Base-by-base conservation (phyloP, 2,888 invertebrate species). In the Neoscelio sp. region DNA sequence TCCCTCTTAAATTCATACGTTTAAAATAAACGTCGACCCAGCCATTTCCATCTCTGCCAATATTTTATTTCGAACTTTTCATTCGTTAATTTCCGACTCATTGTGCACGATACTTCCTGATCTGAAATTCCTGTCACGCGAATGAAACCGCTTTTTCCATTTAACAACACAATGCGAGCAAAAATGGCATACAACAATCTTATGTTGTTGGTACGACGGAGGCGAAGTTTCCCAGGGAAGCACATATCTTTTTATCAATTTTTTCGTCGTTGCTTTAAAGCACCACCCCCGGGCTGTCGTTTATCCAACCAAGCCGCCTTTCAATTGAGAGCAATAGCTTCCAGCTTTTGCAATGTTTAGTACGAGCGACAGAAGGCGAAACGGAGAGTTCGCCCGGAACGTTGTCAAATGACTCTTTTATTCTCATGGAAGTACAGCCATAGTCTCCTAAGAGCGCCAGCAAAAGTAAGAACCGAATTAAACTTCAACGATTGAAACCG, bases 401-500 rank as follows among this genome's bases (percentile, higher is more conserved):
- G 50, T 50, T 50, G 76, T 35, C 64, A 64, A 64, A 76, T 70
- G 76, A 67, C 58, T 60, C 56, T 70, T 70, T 70, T 70, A 76
- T 70, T 64, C 44, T 30, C 56, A 48, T 64, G 56, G 70, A 58
- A 64, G 58, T 52, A 64, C 64, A 40, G 10, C 62, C 35, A 28
- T 50, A 64, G 76, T 62, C 58, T 42, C 50, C 48, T 18, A 50
- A 64, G 70, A 70, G 20, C 50, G 8, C 28, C 10, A 28, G 38
- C 40, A 17, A 56, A 76, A 64, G 58, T 76, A 76, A 76, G 70
- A 76, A 70, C 64, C 58, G 64, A 76, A 76, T 76, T 76, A 70
- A 76, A 76, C 76, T 76, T 76, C 56, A 70, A 23, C 76, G 68
- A 76, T 76, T 70, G 76, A 75, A 70, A 70, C 40, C 56, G 56